phyloP scores from a whole-genome alignment of 2,797 vertebrate species.

The Chlorospingus flavigularis region DNA sequence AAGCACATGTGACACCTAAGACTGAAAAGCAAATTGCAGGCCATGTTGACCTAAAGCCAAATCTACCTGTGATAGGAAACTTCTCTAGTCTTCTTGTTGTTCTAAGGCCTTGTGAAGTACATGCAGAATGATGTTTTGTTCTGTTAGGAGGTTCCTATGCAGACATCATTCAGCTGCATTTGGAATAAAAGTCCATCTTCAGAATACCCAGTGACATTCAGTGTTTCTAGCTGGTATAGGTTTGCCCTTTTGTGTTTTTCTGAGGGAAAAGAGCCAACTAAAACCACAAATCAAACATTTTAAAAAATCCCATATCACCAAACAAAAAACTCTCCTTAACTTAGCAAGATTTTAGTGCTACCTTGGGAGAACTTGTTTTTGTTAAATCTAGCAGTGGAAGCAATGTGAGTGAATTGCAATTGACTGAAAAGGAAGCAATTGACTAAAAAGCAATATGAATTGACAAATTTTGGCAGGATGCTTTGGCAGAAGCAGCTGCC shows the following conservation, averaged over 20 bases:
- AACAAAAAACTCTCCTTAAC: background rate
- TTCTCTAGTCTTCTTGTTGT: background rate
- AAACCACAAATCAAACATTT: background rate
- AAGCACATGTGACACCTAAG: background rate
- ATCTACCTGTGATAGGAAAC: background rate
- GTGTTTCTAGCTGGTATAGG: background rate
- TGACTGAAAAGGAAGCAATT: too few species aligned
- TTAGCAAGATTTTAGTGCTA: background rate
- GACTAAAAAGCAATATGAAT: background rate
- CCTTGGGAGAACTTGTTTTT: background rate
- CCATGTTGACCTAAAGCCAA: background rate
- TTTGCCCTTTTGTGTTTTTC: background rate
- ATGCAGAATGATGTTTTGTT: background rate
- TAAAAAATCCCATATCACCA: rapidly evolving
- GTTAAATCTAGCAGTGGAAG: background rate
- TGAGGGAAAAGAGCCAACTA: background rate
- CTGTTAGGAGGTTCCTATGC: background rate
- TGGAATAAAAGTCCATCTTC: background rate
- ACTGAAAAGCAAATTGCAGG: background rate
- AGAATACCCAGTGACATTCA: background rate
- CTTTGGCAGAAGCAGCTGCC: background rate
- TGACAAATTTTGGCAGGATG: background rate
- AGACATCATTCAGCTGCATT: background rate
- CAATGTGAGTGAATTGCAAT: background rate
- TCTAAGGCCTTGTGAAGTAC: background rate